Evolutionary conservation across 1,140 invertebrate species (phyloP).

Genomic region (Macrobrachium nipponense): DNA sequence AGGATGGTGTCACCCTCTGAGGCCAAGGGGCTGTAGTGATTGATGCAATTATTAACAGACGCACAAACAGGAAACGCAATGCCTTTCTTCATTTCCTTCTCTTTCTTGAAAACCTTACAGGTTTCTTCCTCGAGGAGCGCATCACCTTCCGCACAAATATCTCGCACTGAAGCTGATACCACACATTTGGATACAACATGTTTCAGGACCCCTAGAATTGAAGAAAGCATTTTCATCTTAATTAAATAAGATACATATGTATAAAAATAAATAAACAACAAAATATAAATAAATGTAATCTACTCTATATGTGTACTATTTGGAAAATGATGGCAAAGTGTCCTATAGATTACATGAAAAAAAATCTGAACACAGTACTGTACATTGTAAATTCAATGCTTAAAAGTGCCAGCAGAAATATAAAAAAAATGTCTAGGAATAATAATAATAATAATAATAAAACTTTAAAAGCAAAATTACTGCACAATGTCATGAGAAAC

Average conservation of each 20-base stretch:
- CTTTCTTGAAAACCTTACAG: slow-evolving; percentile 96
- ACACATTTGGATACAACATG: slow-evolving; percentile 89
- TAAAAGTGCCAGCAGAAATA: too few species aligned
- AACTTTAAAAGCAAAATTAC: too few species aligned
- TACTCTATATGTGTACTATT: too few species aligned
- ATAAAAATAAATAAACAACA: neutral
- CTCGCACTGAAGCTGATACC: slow-evolving; percentile 86
- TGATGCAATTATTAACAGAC: slow-evolving; percentile 99
- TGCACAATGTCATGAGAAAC: too few species aligned
- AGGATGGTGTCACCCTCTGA: slow-evolving; percentile 91
- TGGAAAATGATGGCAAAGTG: too few species aligned
- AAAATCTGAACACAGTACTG: too few species aligned
- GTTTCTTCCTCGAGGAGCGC: slow-evolving; percentile 90
- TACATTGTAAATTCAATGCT: too few species aligned
- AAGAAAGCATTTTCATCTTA: slow-evolving; percentile 4
- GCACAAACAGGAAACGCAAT: slow-evolving; percentile 99
- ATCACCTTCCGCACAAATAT: slow-evolving; percentile 94
- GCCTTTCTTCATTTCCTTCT: slow-evolving; percentile 97
- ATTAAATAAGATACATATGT: neutral
- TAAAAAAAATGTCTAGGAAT: too few species aligned
- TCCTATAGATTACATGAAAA: too few species aligned
- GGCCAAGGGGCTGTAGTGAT: slow-evolving; percentile 95
- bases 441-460: too few species aligned
- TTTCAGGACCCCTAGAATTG: slow-evolving; percentile 86
- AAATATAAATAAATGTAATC: neutral